Evolutionary conservation across 2,888 invertebrate species (phyloP), one percentile per base, ranked within the genome.

Genomic region (Dascillus cervinus): DNA sequence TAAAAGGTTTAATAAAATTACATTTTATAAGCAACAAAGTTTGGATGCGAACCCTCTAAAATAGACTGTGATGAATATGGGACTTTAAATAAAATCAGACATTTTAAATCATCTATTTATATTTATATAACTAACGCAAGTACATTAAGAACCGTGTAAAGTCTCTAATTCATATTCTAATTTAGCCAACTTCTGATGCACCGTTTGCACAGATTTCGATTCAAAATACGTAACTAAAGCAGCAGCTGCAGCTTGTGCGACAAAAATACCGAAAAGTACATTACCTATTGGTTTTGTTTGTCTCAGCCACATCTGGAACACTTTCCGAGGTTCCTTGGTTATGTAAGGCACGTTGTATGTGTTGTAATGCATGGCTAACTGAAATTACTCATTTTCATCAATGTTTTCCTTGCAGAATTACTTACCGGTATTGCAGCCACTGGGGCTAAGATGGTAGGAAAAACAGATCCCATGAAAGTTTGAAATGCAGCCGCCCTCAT

Each of bases 281-380:
- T 69, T 70, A 3, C 62, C 54, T 13, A 77, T 67, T 0, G 77
- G 74, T 42, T 62, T 71, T 0, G 74, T 70, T 2, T 77, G 51
- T 50, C 70, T 73, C 3, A 50, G 53, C 47, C 75, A 54, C 11
- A 80, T 61, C 22, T 67, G 53, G 0, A 76, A 66, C 1, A 75
- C 60, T 31, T 70, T 72, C 46, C 59, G 63, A 0, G 73, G 73
- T 6, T 75, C 71, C 29, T 73, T 65, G 1, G 55, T 62, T n/a
- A 80, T 52, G n/a, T 72, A 67, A 3, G 84, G 84, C 11, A 82
- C 44, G 41, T 77, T 67, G 44, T 66, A 75, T 3, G 82, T 82
- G 26, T 60, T 66, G 54, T 75, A 75, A 35, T 73, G 67, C 27
- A 71, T 68, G 13, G 79, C 79, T 41, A 78, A 66, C 78, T 77